Evolutionary conservation across 2,888 invertebrate species (phyloP), one percentile per base, ranked within the genome.

Genomic region (Yponomeuta malinellus): DNA sequence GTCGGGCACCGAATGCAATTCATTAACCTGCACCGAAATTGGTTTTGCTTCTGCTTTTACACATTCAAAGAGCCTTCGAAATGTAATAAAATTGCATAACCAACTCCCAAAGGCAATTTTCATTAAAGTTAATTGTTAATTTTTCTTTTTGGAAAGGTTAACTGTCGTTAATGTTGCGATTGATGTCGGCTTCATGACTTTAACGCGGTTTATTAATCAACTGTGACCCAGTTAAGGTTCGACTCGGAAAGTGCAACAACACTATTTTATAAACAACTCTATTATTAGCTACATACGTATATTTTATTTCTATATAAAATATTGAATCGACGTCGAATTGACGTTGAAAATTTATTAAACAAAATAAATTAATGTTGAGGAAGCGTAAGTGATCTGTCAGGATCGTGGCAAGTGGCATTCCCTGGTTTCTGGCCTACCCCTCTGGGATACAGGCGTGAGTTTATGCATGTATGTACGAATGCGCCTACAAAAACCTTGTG

Each of bases 21-120:
- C 75, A 79, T 79, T 77, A 79, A 75, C 74, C 71, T 74, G 69
- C 76, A 77, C 77, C 78, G 77, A 75, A 77, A 77, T 77, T 75
- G 75, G 74, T 77, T 78, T 78, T 73, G 71, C 12, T 59, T 59
- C 52, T 15, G 12, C 52, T 59, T 59, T 59, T 59, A 59, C 52
- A 59, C 5, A 43, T 43, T 43, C 9, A 43, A 43, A 59, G 52
- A 59, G 52, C 52, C 52, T 59, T 59, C 52, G 15, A 59, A 12
- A 59, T 59, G 12, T 59, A 15, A 59, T 59, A 15, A 59, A 59
- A 59, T 59, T 59, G 52, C 52, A 59, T 15, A 59, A 59, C 52
- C 12, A 59, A 12, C 52, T 15, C 52, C 52, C 15, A 59, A 59
- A 59, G 52, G 52, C 52, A 59, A 59, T 59, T 59, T 59, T 59